Conservation (phyloP, 2,888 invertebrate species). For the Cephus rjabovi region DNA sequence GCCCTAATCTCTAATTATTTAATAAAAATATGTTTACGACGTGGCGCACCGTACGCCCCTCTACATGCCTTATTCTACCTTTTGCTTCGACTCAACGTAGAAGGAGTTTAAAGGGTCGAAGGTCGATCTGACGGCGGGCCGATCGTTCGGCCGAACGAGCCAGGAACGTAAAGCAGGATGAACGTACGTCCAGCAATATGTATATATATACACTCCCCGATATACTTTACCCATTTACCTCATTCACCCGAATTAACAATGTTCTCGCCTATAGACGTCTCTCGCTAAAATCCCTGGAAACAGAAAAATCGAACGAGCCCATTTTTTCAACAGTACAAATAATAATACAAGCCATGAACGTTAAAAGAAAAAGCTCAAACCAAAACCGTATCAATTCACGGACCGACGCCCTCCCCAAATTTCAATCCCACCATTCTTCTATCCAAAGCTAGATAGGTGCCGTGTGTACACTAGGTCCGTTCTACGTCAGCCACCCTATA, state of each 20-base stretch:
- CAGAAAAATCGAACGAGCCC: background rate
- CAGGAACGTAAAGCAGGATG: constrained; percentile 16
- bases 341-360: background rate
- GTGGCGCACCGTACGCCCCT: constrained; percentile 64
- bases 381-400: constrained; percentile 7
- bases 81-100: constrained; percentile 33
- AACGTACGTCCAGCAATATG: background rate
- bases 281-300: background rate
- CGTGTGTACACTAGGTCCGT: constrained; percentile 51
- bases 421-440: constrained; percentile 34
- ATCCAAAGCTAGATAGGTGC: constrained; percentile 54
- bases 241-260: background rate
- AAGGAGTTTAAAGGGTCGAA: constrained; percentile 55
- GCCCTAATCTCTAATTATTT: constrained; percentile 67
- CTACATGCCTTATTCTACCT: constrained; percentile 42
- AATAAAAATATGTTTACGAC: constrained; percentile 67
- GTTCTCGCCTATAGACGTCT: background rate
- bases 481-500: constrained; percentile 22
- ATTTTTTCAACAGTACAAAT: background rate
- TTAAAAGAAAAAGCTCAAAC: background rate
- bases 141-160: constrained; percentile 25
- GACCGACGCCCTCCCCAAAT: constrained; percentile 12
- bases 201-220: background rate
- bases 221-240: background rate
- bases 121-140: constrained; percentile 51